Evolutionary conservation across 2,888 invertebrate genomes (phyloP), one percentile per base, ranked within the genome.

Genomic region (Cantharis rufa): DNA sequence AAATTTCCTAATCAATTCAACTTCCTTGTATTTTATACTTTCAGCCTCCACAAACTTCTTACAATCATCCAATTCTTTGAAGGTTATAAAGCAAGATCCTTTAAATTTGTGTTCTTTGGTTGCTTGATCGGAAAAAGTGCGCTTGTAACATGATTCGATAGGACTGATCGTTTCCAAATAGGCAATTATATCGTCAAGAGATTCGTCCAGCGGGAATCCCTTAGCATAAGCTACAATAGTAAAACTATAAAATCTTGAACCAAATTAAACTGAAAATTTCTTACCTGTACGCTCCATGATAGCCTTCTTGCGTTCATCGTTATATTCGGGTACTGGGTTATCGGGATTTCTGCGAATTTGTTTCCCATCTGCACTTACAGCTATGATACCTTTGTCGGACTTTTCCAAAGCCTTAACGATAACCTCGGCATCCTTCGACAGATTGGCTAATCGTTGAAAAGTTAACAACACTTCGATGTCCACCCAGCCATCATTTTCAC

Each of bases 71-170:
- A 92, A 90, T 28, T 92, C 94, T 83, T 93, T 92, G 87, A 98
- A 99, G 5, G 95, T 94, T 10, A 94, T 92, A 87, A 98, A 98
- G 70, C 98, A 93, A 1, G 98, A 98, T 70, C 98, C 99, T 89
- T 98, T 96, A 86, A 96, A 96, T 77, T 91, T 87, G 71, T 91
- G 90, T 69, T 91, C 90, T 85, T 94, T 93, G 2, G 91, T 90
- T 1, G 90, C 89, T 80, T 91, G 92, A 81, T 94, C 94, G 71
- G 86, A 82, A 79, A 90, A 90, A 74, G 92, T 90, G 70, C 91
- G 88, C 90, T 92, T 92, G 1, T 90, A 89, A 11, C 96, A 89
- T 82, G 94, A 93, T 70, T 94, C 93, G 0, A 86, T 80, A 0
- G 85, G 83, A 0, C 95, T 95, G 85, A 91, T 92, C 13, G 91